A percentile compares a stretch with the other conserved stretches of the same genome.
phyloP scores from a whole-genome alignment of 2,113 vertebrate genomes.

The Mandrillus leucophaeus region DNA sequence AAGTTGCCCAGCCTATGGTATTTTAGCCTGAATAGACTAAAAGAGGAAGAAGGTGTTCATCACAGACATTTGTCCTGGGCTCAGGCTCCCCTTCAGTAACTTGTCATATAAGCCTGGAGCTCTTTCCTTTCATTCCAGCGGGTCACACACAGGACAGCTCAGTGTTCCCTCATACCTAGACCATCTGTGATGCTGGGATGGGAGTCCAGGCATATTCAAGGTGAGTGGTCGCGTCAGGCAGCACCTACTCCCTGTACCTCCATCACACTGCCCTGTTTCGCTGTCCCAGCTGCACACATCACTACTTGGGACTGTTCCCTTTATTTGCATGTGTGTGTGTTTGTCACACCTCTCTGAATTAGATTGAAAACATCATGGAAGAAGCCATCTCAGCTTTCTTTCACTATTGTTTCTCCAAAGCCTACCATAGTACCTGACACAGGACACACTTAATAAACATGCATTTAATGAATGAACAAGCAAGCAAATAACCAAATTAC shows the following conservation, averaged over 20 bases:
- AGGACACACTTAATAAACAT: not conserved
- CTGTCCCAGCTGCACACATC: not conserved
- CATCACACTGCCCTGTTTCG: not conserved
- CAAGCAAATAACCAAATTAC: not conserved
- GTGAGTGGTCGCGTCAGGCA: not conserved
- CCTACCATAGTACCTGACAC: not conserved
- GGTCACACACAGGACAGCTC: not conserved
- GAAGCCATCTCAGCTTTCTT: not conserved
- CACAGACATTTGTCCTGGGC: not conserved
- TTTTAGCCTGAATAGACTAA: not conserved
- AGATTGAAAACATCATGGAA: not conserved
- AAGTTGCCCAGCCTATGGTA: not conserved
- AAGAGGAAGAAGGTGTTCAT: not conserved
- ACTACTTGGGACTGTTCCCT: not conserved
- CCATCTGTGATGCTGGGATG: not conserved
- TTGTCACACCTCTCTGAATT: not conserved
- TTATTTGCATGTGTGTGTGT: not conserved
- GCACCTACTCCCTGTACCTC: not conserved
- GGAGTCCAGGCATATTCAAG: not conserved
- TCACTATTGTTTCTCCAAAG: not conserved
- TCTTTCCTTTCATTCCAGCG: not conserved
- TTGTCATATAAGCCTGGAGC: not conserved
- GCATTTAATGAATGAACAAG: not conserved
- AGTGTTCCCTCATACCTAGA: not conserved
- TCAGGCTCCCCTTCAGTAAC: not conserved